Evolutionary conservation across 2,797 vertebrate species (phyloP).

Genomic region (Pteronotus mesoamericanus): DNA sequence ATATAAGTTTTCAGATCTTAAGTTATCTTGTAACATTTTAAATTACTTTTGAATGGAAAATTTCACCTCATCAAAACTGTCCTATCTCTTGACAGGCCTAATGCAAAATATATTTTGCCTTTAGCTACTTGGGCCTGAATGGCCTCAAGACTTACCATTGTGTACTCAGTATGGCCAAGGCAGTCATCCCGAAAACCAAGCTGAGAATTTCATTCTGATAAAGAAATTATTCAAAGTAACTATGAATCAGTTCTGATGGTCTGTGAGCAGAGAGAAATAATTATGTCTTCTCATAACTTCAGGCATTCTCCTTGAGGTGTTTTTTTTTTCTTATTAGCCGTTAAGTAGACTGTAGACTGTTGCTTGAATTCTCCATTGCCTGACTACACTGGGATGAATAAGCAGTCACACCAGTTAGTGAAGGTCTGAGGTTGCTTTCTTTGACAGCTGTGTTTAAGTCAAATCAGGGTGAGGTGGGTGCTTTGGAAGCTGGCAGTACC

Average conservation of each 20-base stretch:
- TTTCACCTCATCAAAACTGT: neutral
- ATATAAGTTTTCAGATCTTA: neutral
- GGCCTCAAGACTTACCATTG: neutral
- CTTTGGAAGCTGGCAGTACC: constrained; percentile 37
- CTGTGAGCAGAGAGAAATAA: constrained; percentile 61
- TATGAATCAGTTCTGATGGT: constrained; percentile 1
- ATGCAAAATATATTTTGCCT: neutral
- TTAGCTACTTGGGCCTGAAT: neutral
- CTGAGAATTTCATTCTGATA: neutral
- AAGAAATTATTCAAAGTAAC: neutral
- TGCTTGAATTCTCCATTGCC: constrained; percentile 77
- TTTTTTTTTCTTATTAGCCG: constrained; percentile 82
- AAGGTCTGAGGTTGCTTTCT: constrained; percentile 79
- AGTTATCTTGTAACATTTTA: neutral
- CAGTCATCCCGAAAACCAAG: neutral
- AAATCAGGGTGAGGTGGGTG: constrained; percentile 32
- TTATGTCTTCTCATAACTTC: constrained; percentile 72
- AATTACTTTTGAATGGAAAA: neutral
- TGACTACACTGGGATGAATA: constrained; percentile 77
- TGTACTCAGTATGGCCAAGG: neutral
- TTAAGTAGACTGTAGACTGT: constrained; percentile 79
- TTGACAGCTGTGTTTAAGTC: constrained; percentile 77
- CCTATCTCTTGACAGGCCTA: neutral
- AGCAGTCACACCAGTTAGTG: constrained; percentile 73
- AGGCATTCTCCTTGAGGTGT: constrained; percentile 77